These are phyloP conservation scores for Nasonovia ribisnigri DNA, from an alignment of 2,888 invertebrate genomes.

Conservation along the genomic window DNA sequence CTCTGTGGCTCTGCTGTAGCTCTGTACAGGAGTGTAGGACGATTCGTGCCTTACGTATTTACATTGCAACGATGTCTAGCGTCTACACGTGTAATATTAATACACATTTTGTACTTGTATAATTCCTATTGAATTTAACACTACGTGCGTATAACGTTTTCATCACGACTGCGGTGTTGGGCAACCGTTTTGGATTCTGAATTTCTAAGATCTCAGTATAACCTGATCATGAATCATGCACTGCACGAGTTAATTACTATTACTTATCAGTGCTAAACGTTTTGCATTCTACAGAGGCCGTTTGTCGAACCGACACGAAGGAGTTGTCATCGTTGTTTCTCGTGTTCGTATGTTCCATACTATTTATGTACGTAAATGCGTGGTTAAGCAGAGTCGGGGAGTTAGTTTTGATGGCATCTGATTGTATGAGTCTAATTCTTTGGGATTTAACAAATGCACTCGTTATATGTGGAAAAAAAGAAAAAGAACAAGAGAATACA, in stretches of 20 bases:
- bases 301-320: conserved; percentile 46
- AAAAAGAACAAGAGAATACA: not conserved
- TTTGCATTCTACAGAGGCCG: conserved; percentile 39
- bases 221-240: conserved; percentile 31
- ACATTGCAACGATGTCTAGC: not conserved
- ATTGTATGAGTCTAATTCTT: not conserved
- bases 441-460: conserved; percentile 27
- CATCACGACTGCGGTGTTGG: conserved; percentile 25
- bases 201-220: not conserved
- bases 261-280: conserved; percentile 32
- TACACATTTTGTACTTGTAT: not conserved
- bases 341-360: not conserved
- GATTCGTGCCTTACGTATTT: not conserved
- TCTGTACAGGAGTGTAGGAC: too few species aligned
- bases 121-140: conserved; percentile 7
- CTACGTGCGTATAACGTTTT: conserved; percentile 18
- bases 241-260: conserved; percentile 39
- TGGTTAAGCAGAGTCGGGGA: not conserved
- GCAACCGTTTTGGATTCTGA: conserved; percentile 20
- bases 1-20: too few species aligned
- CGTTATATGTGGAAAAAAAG: not conserved
- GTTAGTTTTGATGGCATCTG: conserved; percentile 21
- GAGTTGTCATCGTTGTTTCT: conserved; percentile 48
- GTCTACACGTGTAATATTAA: conserved; percentile 16
- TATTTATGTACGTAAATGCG: not conserved